Evolutionary conservation across 1,140 invertebrate genomes (phyloP).

Genomic region (Teleopsis dalmanni): DNA sequence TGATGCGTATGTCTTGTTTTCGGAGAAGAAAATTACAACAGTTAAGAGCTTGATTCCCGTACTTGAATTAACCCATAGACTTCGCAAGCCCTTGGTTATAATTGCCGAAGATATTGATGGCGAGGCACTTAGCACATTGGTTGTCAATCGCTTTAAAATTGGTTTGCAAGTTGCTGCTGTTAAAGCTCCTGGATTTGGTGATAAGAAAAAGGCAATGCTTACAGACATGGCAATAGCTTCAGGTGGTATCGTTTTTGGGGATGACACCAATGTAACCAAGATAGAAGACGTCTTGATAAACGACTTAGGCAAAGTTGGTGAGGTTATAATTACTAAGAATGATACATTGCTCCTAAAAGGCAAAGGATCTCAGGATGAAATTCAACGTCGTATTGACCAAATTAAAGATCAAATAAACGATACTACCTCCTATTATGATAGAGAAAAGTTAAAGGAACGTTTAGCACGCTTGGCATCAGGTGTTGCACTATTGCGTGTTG

Average conservation of each 20-base stretch:
- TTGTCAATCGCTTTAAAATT: slow-evolving; percentile 96
- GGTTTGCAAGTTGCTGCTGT: slow-evolving; percentile 96
- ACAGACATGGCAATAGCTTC: slow-evolving; percentile 97
- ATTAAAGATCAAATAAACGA: slow-evolving; percentile 91
- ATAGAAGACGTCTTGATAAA: slow-evolving; percentile 86
- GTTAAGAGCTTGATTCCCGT: slow-evolving; percentile 97
- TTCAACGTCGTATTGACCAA: slow-evolving; percentile 84
- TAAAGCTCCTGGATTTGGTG: slow-evolving; percentile 98
- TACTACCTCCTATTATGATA: slow-evolving; percentile 97
- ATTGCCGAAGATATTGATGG: slow-evolving; percentile 99
- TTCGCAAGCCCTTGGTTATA: slow-evolving; percentile 92
- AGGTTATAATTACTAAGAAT: slow-evolving; percentile 97
- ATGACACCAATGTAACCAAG: slow-evolving; percentile 94
- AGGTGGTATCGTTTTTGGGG: slow-evolving; percentile 95
- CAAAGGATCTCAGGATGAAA: slow-evolving; percentile 79
- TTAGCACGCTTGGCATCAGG: slow-evolving; percentile 90
- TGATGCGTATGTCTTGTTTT: slow-evolving; percentile 88
- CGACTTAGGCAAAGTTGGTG: slow-evolving; percentile 90
- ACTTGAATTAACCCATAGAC: slow-evolving; percentile 89
- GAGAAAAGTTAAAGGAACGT: slow-evolving; percentile 96
- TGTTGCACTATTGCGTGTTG: slow-evolving; percentile 93
- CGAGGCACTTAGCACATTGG: slow-evolving; percentile 94
- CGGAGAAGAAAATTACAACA: slow-evolving; percentile 97
- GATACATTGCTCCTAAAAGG: slow-evolving; percentile 90
- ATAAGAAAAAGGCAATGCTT: slow-evolving; percentile 95